These are phyloP conservation scores for Trissolcus basalis DNA, from an alignment of 1,140 invertebrate genomes.

Conservation along the genomic window DNA sequence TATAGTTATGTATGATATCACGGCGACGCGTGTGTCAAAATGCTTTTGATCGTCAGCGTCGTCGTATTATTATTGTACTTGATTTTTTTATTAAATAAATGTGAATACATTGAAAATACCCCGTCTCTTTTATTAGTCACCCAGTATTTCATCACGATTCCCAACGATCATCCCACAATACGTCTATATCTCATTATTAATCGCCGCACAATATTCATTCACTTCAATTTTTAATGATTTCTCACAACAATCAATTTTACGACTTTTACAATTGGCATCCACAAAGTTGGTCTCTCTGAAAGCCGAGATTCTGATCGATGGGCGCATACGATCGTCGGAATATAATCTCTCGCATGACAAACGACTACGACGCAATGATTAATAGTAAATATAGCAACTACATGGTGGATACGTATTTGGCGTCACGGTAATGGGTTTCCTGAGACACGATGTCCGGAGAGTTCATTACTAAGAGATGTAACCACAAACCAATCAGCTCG, in stretches of 20 bases:
- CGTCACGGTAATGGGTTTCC: slow-evolving; percentile 73
- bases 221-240: too few relatives aligned
- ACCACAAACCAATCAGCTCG: slow-evolving; percentile 74
- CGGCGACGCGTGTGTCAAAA: slow-evolving; percentile 69
- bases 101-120: slow-evolving; percentile 72
- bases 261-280: too few relatives aligned
- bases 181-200: too few relatives aligned
- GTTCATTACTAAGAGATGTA: slow-evolving; percentile 75
- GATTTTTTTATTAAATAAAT: slow-evolving; percentile 76
- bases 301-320: slow-evolving; percentile 44
- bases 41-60: slow-evolving; percentile 66
- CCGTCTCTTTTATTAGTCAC: slow-evolving; percentile 2
- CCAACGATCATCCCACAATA: too few relatives aligned
- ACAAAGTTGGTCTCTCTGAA: slow-evolving; percentile 28
- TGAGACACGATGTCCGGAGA: slow-evolving; percentile 73
- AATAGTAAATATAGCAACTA: slow-evolving; percentile 61
- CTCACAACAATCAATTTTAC: too few relatives aligned
- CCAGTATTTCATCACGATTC: not conserved
- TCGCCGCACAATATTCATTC: too few relatives aligned
- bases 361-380: slow-evolving; percentile 58
- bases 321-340: slow-evolving; percentile 35
- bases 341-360: slow-evolving; percentile 58
- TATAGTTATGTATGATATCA: slow-evolving; percentile 74
- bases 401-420: slow-evolving; percentile 64
- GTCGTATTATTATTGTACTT: slow-evolving; percentile 76